Evolutionary conservation across 2,888 invertebrate species (phyloP).

Genomic region (Coelopa pilipes): DNA sequence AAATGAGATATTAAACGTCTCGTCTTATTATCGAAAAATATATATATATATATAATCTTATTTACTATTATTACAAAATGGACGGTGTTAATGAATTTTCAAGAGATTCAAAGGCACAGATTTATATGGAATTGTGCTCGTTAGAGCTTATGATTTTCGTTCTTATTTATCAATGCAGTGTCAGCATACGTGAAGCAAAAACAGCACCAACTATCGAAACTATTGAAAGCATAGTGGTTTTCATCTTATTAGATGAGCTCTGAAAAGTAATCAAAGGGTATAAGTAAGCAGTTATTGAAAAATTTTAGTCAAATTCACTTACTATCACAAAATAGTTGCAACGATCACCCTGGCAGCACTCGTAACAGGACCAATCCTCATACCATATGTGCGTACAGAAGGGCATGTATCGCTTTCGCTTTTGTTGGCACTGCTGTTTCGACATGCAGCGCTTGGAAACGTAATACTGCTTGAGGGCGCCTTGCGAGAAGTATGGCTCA

Average conservation of each 20-base stretch:
- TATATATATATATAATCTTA: too few species aligned
- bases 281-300: not conserved
- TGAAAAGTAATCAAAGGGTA: not conserved
- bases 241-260: slow-evolving; percentile 21
- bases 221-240: not conserved
- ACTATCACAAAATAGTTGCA: slow-evolving; percentile 96
- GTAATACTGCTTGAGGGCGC: slow-evolving; percentile 92
- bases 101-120: too few species aligned
- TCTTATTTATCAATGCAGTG: not conserved
- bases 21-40: too few species aligned
- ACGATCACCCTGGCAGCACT: slow-evolving; percentile 94
- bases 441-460: slow-evolving; percentile 91
- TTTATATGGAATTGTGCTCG: too few species aligned
- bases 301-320: slow-evolving; percentile 65
- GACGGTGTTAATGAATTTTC: slow-evolving; percentile 3
- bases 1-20: too few species aligned
- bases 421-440: slow-evolving; percentile 80
- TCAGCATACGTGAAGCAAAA: not conserved
- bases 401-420: slow-evolving; percentile 77
- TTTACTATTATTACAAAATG: not conserved
- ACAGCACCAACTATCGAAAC: not conserved
- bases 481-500: slow-evolving; percentile 94
- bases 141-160: too few species aligned
- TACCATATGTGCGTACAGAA: slow-evolving; percentile 93
- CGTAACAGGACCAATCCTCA: slow-evolving; percentile 95